Evolutionary conservation across 2,888 invertebrate genomes (phyloP), one percentile per base, ranked within the genome.

Genomic region (Vandiemenella viatica): DNA sequence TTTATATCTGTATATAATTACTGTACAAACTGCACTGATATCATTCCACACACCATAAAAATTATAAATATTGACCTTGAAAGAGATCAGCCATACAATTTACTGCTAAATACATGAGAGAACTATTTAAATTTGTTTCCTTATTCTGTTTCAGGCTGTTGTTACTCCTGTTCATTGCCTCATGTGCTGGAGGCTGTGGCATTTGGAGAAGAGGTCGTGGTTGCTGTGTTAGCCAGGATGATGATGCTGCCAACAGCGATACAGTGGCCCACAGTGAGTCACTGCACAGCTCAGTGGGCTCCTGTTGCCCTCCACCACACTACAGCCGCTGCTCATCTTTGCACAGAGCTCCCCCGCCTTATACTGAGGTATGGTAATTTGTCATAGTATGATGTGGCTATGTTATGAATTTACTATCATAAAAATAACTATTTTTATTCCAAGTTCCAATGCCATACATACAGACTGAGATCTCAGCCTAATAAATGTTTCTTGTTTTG

Each of bases 281-380:
- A 3, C 10, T 10, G 10, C 32, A n/a, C 10, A 19, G 42, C 63
- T 86, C 83, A 0, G 79, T 84, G 4, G 83, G 83, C 37, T 85
- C 85, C 1, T 82, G 83, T 60, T 87, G 83, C 65, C 81, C 82
- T 0, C 87, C 87, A 7, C 87, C 87, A 0, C 82, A 84, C 58
- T 88, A 87, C 65, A 84, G 84, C 63, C 78, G 86, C 61, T 87
- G 87, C 61, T 81, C 81, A 51, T 86, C 86, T 50, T 83, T 87
- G 63, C 83, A 84, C 60, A 84, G 83, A 62, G 79, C 81, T 2
- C 87, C 87, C 21, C 86, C 86, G 17, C 87, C 87, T 1, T 88
- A 88, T 66, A 81, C 83, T 53, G 87, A 87, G 77, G 87, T 86
- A 65, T 59, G 32, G 10, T 15, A 19, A n/a, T n/a, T n/a, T 38